Percentiles rank a stretch among this genome's conserved stretches.
Conservation (phyloP, 2,797 vertebrate genomes). For the Microctenopoma lineatum region DNA sequence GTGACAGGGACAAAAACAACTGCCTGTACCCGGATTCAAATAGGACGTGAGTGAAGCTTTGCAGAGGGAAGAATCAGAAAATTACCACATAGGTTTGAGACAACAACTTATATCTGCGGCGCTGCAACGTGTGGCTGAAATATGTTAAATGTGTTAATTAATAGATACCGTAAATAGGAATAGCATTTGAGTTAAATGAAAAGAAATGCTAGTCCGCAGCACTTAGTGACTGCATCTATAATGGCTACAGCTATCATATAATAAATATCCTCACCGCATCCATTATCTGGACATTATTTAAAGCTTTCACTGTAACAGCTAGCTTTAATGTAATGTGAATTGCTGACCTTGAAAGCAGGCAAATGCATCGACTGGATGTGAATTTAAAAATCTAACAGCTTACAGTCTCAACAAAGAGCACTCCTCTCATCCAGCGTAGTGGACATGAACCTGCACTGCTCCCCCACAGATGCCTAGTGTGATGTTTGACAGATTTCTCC, state of each 20-base stretch:
- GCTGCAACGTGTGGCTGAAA: slow-evolving; percentile 6
- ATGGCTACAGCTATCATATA: background rate
- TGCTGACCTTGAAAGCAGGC: slow-evolving; percentile 65
- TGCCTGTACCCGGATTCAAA: background rate
- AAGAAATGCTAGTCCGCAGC: slow-evolving; percentile 15
- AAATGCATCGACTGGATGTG: slow-evolving; percentile 52
- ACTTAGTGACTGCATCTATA: slow-evolving; percentile 28
- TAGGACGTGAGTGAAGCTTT: slow-evolving; percentile 15
- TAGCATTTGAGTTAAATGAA: slow-evolving; percentile 27
- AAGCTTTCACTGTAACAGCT: slow-evolving; percentile 49
- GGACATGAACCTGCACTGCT: slow-evolving; percentile 73
- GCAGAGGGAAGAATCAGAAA: slow-evolving; percentile 2
- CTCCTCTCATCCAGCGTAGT: slow-evolving; percentile 65
- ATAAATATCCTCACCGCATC: slow-evolving; percentile 39
- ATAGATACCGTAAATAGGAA: slow-evolving; percentile 30
- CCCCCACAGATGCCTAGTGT: slow-evolving; percentile 77
- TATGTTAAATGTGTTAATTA: slow-evolving; percentile 34
- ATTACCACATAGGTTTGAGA: slow-evolving; percentile 5
- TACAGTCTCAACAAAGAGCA: slow-evolving; percentile 66
- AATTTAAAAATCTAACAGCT: slow-evolving; percentile 63
- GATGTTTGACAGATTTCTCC: slow-evolving; percentile 83
- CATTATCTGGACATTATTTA: slow-evolving; percentile 54
- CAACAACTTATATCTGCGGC: slow-evolving; percentile 8
- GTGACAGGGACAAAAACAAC: slow-evolving; percentile 22
- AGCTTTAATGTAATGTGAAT: slow-evolving; percentile 44